Evolutionary conservation across 2,888 invertebrate genomes (phyloP).

Genomic region (Dryococelus australis): DNA sequence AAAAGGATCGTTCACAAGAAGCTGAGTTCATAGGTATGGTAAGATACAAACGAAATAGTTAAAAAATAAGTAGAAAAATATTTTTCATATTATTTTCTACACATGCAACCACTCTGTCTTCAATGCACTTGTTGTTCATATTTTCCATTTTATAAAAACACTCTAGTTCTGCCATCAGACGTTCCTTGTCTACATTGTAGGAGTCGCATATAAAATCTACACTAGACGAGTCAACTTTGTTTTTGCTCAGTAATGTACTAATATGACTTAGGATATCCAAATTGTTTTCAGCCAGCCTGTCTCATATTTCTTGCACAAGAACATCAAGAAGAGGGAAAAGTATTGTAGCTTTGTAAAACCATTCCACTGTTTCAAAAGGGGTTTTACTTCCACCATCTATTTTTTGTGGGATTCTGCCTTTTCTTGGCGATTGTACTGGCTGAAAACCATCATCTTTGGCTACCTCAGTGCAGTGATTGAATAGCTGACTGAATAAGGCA

Average conservation of each 20-base stretch:
- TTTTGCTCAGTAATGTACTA: too few species aligned
- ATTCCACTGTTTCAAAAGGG: background rate
- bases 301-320: background rate
- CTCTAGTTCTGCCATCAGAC: background rate
- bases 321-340: background rate
- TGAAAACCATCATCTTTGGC: background rate
- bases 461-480: conserved; percentile 11
- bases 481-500: background rate
- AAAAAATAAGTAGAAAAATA: background rate
- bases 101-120: background rate
- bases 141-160: background rate
- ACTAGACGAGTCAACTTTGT: too few species aligned
- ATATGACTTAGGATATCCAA: background rate
- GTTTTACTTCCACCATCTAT: background rate
- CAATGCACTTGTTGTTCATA: background rate
- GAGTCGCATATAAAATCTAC: too few species aligned
- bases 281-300: background rate
- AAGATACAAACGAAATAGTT: background rate
- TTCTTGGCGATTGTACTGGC: background rate
- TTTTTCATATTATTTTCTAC: too few species aligned
- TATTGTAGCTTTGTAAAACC: background rate
- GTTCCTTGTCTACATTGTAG: too few species aligned
- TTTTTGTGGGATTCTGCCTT: background rate
- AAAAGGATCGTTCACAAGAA: too few species aligned
- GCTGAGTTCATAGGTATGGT: background rate